These are phyloP conservation scores for Corynorhinus townsendii DNA, from an alignment of 2,113 vertebrate species.

Conservation along the genomic window DNA sequence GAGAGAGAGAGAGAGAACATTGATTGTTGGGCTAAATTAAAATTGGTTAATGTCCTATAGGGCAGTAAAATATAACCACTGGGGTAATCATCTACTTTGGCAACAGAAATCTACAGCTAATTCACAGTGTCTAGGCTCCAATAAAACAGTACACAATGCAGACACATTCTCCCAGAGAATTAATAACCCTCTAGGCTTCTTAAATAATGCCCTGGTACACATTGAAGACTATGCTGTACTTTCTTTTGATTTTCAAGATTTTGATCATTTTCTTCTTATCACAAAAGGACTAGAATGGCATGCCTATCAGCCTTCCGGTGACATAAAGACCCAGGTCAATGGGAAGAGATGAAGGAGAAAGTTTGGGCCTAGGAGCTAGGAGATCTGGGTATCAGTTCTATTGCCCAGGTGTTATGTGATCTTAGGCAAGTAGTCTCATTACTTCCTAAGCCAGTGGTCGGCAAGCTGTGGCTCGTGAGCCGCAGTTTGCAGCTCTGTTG, in stretches of 20 bases:
- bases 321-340: not conserved
- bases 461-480: too few species aligned
- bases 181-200: not conserved
- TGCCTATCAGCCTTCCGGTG: not conserved
- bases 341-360: not conserved
- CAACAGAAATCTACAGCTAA: not conserved
- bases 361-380: not conserved
- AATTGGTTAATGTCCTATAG: not conserved
- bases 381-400: not conserved
- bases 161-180: not conserved
- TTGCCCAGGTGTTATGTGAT: not conserved
- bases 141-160: not conserved
- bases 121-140: not conserved
- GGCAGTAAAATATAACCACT: not conserved
- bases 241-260: not conserved
- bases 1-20: too few species aligned
- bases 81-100: not conserved
- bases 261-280: not conserved
- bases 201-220: not conserved
- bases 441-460: not conserved
- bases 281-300: not conserved
- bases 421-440: not conserved
- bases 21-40: not conserved
- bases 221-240: not conserved
- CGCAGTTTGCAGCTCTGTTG: too few species aligned